These are phyloP conservation scores for Grammomys surdaster DNA, from an alignment of 2,113 vertebrate species.

Conservation along the genomic window DNA sequence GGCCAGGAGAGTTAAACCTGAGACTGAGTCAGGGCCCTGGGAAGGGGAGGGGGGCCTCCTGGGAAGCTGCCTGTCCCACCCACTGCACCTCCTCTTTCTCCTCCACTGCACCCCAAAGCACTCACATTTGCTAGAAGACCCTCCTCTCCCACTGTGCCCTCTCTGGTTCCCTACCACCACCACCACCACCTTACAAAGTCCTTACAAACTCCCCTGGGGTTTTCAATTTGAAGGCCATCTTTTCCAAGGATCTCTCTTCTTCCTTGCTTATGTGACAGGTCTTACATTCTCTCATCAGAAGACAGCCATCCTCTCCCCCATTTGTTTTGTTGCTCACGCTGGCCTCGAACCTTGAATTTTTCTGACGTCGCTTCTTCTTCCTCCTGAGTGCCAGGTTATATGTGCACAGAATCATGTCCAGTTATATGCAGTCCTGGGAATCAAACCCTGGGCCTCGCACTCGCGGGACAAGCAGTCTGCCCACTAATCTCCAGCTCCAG, in stretches of 20 bases:
- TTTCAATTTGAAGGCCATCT: neutral
- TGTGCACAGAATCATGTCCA: no score
- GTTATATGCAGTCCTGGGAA: no score
- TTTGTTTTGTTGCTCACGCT: neutral
- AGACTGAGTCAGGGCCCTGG: neutral
- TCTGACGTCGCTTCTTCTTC: neutral
- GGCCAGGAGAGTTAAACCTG: neutral
- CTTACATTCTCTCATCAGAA: neutral
- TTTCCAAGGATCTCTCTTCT: constrained; percentile 20
- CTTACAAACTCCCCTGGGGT: neutral
- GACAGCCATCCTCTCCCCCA: neutral
- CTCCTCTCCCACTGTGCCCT: neutral
- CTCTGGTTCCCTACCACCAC: neutral
- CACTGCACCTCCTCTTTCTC: neutral
- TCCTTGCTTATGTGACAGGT: neutral
- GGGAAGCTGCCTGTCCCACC: neutral
- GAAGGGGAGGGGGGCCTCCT: rapidly evolving
- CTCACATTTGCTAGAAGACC: neutral
- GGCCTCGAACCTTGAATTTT: neutral
- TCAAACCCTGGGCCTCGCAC: neutral
- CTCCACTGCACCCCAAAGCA: neutral
- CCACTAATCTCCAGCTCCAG: no score
- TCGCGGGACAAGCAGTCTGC: neutral
- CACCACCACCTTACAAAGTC: neutral
- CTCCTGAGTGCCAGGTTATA: neutral